Base-by-base conservation (phyloP, 2,888 invertebrate species). In the Meiosimyza decipiens region DNA sequence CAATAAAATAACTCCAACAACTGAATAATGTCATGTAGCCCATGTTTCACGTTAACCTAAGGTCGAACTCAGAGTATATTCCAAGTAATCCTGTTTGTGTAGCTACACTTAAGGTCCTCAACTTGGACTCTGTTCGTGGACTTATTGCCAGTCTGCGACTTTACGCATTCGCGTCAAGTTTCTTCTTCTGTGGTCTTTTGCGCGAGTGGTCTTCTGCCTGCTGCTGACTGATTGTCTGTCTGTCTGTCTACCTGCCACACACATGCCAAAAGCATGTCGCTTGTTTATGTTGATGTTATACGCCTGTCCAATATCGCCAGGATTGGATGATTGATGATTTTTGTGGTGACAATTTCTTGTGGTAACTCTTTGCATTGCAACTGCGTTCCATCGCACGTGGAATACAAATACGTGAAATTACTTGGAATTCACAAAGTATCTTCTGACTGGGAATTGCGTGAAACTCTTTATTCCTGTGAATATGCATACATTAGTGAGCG, bases 291-390 rank as follows among this genome's bases (percentile, higher is more conserved):
- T 67, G 67, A 47, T 40, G 59, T 64, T 71, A 70, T 66, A 13
- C 50, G 16, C 71, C 18, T 69, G 51, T 66, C 55, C 70, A 71
- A 40, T 66, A 60, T 49, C 55, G 66, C 62, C 65, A 55, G 54
- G 67, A 66, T 55, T 50, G 50, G 57, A 50, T 72, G 69, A 72
- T 72, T 63, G 69, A 72, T 69, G 64, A 33, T 68, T 63, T 50
- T 71, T 59, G 71, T 18, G 71, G 54, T 72, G 72, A 72, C 72
- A 72, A 60, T 50, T 60, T 52, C 13, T 64, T 22, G 49, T 40
- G 40, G 40, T 40, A 40, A 40, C 40, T 40, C 40, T 40, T 40
- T 40, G 40, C 40, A 40, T 40, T 40, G 40, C 40, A 40, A 40
- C 40, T 40, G 40, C 40, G 40, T 28, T 28, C 28, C 28, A 28